Evolutionary conservation across 2,797 vertebrate species (phyloP), one percentile per base, ranked within the genome.

Genomic region (Xenops minutus): DNA sequence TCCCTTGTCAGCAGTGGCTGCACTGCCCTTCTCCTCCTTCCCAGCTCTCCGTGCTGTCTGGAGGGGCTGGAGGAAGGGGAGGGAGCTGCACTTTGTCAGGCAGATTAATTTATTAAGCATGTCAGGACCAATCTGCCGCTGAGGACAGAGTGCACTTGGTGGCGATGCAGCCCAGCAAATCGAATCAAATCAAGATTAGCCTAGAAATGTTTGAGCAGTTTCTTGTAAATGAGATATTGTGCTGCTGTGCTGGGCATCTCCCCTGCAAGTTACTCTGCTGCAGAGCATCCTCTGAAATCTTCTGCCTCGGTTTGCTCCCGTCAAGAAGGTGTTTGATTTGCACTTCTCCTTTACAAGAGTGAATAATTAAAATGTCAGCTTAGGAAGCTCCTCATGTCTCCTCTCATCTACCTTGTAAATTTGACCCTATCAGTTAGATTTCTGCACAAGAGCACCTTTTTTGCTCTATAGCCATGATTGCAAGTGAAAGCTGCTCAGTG

Each of bases 71-170:
- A 72, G 58, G 86, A 46, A 15, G 61, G 85, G 44, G 68, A 91
- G 73, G 41, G 67, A 95, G 51, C 73, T 7, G 30, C 73, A 23
- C 72, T 82, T 61, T 61, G 61, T 79, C 74, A 43, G 86, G 64
- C 87, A 91, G 93, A 95, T 93, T 73, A 86, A 96, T 97, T 96
- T 74, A 96, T 97, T 95, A 89, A 76, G 36, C 15, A 0, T 93
- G 94, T 95, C 97, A 96, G 79, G 49, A 41, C 66, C 88, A 82
- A 75, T 95, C 94, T 93, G 93, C 61, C 2, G 0, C 64, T 10
- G n/a, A 75, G 89, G 78, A 91, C 55, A 49, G 91, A 89, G 93
- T 18, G 69, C 63, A 27, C 80, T 89, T 78, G 61, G 76, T 85
- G 26, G 72, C 26, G 3, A 43, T 4, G 5, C 89, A 91, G 56